Conservation (phyloP, 2,888 invertebrate species). For the Coenonympha arcania region DNA sequence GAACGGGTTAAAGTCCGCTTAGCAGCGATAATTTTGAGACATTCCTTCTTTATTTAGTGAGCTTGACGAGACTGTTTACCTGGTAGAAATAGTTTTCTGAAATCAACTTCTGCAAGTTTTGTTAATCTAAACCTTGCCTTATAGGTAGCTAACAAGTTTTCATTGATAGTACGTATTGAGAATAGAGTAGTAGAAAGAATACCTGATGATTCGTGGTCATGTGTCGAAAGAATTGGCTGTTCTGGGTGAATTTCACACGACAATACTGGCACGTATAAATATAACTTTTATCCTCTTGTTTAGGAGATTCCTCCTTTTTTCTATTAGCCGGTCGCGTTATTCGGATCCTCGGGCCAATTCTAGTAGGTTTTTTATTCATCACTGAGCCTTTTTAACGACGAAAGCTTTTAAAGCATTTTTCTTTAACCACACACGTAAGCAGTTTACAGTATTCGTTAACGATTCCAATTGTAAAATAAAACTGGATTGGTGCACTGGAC, state of each 20-base stretch:
- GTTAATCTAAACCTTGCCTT: no score
- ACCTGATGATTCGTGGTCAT: conserved; percentile 66
- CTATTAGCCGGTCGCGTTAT: conserved; percentile 51
- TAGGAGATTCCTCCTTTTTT: conserved; percentile 42
- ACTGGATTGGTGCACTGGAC: background rate
- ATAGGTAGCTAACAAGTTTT: no score
- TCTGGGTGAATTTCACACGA: conserved; percentile 59
- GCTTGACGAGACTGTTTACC: no score
- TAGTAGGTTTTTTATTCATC: conserved; percentile 61
- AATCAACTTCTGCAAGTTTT: no score
- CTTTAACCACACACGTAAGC: conserved; percentile 30
- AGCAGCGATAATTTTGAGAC: no score
- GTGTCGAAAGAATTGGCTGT: conserved; percentile 64
- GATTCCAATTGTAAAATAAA: background rate
- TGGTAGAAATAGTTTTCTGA: no score
- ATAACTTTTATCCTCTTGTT: conserved; percentile 46
- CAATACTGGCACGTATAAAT: conserved; percentile 64
- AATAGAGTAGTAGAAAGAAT: no score
- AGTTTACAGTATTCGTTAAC: background rate
- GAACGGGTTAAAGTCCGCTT: no score
- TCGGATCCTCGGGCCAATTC: conserved; percentile 59
- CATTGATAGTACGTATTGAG: no score
- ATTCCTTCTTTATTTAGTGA: no score
- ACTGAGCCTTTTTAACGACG: conserved; percentile 30
- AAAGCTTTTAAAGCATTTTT: conserved; percentile 10